Evolutionary conservation across 1,140 invertebrate species (phyloP), one percentile per base, ranked within the genome.

Genomic region (Helicoverpa zea): DNA sequence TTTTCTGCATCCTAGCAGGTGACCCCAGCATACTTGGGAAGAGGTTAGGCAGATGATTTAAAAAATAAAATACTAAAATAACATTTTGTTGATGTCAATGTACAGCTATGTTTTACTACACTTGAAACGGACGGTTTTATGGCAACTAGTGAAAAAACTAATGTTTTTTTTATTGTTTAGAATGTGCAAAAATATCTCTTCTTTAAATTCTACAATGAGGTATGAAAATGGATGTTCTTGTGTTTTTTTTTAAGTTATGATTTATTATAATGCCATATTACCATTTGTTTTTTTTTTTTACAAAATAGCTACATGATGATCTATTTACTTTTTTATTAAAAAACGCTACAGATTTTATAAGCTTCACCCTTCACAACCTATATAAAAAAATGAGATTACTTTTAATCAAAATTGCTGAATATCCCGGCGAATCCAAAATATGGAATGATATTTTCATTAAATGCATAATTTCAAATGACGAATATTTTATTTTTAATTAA

Each of bases 351-450:
- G 14, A 64, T 82, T 81, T 85, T 84, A 88, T 89, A 91, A 91
- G 87, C 89, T 89, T 89, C 85, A 81, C 72, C 63, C 81, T 80
- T 90, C 87, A 91, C 87, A 91, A 87, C 87, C 89, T 90, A 89
- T 81, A 85, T 72, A 87, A 89, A 23, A n/a, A 23, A 88, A 88
- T 91, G 90, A 93, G 91, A 93, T 92, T 93, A 86, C 91, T 87
- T 84, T 76, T 76, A 63, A 84, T 84, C 84, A 70, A 84, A 83
- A 91, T 89, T 91, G 88, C 88, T 85, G 87, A 87, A 81, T 14
- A 73, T 89, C 90, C 89, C 91, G 89, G 88, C 89, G 80, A 23
- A 4, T 49, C 47, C 58, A 74, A 18, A 23, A 73, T 11, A 29
- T 88, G 88, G 88, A 89, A 91, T 91, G 88, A 83, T 85, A 77